phyloP scores from a whole-genome alignment of 1,140 invertebrate genomes.

The Cydia strobilella region DNA sequence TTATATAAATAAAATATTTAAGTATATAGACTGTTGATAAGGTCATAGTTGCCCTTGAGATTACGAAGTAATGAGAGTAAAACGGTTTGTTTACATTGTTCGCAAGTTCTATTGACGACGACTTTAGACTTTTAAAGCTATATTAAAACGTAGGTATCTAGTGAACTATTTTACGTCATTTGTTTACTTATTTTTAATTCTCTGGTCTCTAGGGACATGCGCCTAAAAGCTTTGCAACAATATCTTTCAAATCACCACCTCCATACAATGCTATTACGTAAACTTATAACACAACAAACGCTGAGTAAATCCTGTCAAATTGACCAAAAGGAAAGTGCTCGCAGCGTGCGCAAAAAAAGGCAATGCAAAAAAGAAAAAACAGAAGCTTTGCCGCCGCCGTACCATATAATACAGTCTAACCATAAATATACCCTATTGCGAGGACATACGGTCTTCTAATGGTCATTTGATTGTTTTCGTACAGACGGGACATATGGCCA shows the following conservation, averaged over 20 bases:
- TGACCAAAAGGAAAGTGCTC: slow-evolving; percentile 47
- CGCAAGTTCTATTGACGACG: no score
- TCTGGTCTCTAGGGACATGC: neutral
- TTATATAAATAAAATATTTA: no score
- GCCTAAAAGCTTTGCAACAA: neutral
- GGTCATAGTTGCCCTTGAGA: no score
- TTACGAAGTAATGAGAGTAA: no score
- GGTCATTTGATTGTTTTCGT: neutral
- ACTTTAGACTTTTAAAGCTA: no score
- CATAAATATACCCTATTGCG: neutral
- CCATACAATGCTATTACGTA: slow-evolving; percentile 34
- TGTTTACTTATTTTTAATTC: neutral
- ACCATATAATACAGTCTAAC: neutral
- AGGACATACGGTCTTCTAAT: neutral
- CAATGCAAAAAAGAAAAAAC: slow-evolving; percentile 39
- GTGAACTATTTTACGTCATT: neutral
- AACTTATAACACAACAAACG: slow-evolving; percentile 24
- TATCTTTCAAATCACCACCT: slow-evolving; percentile 19
- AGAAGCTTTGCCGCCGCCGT: slow-evolving; percentile 22
- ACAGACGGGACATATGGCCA: slow-evolving; percentile 19
- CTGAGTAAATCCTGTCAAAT: slow-evolving; percentile 37
- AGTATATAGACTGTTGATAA: no score
- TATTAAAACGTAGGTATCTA: no score
- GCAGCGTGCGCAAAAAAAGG: slow-evolving; percentile 39
- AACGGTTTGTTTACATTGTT: no score